Conservation (phyloP, 2,113 vertebrate species). For the Sander lucioperca region DNA sequence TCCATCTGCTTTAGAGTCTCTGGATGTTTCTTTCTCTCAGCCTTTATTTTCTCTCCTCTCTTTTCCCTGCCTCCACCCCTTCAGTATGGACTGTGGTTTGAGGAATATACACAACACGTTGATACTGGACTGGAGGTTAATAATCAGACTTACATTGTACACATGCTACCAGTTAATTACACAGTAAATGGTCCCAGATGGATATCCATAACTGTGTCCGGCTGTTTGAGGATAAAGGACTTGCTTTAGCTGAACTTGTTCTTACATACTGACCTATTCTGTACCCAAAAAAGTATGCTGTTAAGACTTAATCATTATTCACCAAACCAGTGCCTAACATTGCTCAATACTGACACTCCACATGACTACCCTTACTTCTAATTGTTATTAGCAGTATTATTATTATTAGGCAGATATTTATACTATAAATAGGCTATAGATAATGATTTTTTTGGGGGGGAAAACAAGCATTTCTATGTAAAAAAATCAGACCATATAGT, state of each 20-base stretch:
- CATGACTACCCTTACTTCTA: no score
- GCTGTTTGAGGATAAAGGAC: neutral
- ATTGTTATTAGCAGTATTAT: no score
- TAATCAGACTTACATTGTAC: constrained; percentile 16
- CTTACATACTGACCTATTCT: neutral
- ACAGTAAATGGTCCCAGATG: constrained; percentile 13
- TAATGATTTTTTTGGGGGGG: no score
- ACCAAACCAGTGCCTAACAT: neutral
- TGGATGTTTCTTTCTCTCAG: neutral
- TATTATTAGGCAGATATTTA: no score
- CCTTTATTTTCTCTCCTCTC: constrained; percentile 10
- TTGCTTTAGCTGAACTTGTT: neutral
- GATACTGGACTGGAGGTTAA: constrained; percentile 6
- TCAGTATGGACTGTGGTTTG: constrained; percentile 26
- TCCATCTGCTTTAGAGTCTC: neutral
- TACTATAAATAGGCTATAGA: no score
- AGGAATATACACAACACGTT: constrained; percentile 42
- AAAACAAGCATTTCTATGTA: no score
- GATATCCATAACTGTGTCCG: neutral
- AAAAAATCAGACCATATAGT: no score
- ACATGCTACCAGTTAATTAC: constrained; percentile 39
- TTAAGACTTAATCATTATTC: neutral
- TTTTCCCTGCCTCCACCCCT: neutral
- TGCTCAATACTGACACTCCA: no score
- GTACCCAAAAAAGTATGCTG: neutral